phyloP scores from a whole-genome alignment of 1,140 invertebrate species.

The Metaphire vulgaris region DNA sequence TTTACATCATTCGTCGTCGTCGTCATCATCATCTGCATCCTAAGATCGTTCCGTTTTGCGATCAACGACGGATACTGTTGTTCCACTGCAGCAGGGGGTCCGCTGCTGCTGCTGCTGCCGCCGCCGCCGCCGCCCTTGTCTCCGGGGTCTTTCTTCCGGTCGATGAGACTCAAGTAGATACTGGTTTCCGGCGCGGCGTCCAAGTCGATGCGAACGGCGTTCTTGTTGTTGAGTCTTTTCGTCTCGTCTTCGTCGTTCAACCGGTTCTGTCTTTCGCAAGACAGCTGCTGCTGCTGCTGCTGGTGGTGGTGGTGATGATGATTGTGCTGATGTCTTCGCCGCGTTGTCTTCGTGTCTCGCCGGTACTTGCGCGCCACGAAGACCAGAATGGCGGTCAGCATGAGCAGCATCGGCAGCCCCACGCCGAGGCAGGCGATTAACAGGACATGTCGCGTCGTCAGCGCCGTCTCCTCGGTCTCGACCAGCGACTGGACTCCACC shows the following conservation, averaged over 20 bases:
- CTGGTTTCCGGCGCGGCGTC: background rate
- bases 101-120: background rate
- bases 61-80: too few relatives aligned
- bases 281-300: too few relatives aligned
- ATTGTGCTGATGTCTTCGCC: too few relatives aligned
- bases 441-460: conserved; percentile 37
- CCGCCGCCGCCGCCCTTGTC: too few relatives aligned
- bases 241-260: background rate
- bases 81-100: too few relatives aligned
- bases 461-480: background rate
- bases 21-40: too few relatives aligned
- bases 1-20: background rate
- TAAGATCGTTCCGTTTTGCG: too few relatives aligned
- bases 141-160: background rate
- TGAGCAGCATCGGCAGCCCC: conserved; percentile 40
- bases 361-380: conserved; percentile 35
- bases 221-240: background rate
- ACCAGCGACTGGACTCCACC: background rate
- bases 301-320: too few relatives aligned
- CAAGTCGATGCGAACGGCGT: background rate
- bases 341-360: background rate
- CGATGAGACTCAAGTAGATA: background rate
- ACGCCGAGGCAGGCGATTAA: conserved; percentile 42
- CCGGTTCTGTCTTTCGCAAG: background rate
- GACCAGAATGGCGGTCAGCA: conserved; percentile 39